Conservation (phyloP, 1,140 invertebrate genomes). For the Apis florea region DNA sequence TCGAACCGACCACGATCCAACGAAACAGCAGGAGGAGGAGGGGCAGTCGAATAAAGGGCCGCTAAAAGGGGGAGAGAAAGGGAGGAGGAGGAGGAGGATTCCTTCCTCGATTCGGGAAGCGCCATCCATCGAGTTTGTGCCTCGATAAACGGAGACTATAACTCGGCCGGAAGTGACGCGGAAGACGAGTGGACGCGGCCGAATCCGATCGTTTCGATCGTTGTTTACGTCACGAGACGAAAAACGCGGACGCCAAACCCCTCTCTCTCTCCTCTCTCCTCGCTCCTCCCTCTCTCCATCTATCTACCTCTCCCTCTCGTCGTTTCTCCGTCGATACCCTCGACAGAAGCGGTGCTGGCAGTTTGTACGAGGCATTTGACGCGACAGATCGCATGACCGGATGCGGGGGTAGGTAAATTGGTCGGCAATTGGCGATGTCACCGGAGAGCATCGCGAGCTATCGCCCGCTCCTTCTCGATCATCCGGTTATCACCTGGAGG, state of each 20-base stretch:
- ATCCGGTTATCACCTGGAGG: conserved; percentile 64
- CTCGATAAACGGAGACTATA: no score
- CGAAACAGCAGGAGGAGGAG: background rate
- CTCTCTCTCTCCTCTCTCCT: background rate
- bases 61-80: no score
- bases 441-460: conserved; percentile 75
- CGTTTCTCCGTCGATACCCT: conserved; percentile 22
- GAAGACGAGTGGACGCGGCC: background rate
- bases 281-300: background rate
- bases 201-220: conserved; percentile 27
- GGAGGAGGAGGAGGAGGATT: background rate
- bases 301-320: background rate
- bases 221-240: conserved; percentile 31
- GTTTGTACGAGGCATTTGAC: conserved; percentile 73
- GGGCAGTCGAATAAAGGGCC: no score
- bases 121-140: no score
- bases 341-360: conserved; percentile 43
- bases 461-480: conserved; percentile 66
- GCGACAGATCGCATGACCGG: conserved; percentile 79
- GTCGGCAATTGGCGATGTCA: conserved; percentile 80
- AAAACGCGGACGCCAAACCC: background rate
- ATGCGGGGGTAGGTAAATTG: conserved; percentile 81
- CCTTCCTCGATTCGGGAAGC: background rate
- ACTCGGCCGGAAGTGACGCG: background rate
- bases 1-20: background rate